Evolutionary conservation across 2,113 vertebrate species (phyloP), one percentile per base, ranked within the genome.

Genomic region (Vireo altiloquus): DNA sequence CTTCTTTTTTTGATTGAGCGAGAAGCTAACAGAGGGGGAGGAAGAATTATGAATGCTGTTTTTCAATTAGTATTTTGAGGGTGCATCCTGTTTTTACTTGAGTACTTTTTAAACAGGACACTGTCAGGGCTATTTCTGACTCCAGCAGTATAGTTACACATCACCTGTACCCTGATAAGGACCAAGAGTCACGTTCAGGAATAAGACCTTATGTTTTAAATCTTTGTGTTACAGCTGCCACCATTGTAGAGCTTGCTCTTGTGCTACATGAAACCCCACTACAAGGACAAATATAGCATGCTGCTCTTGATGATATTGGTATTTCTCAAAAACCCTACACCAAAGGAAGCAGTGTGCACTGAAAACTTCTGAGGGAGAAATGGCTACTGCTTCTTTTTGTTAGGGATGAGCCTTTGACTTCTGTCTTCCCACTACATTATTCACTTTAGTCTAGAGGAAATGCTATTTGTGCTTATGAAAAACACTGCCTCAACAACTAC

Each of bases 61-160:
- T 81, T 89, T 89, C 81, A 93, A 94, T 69, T 15, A 52, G 27
- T 52, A 69, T 65, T 63, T 52, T 11, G 31, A 74, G 44, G 33
- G 27, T 11, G 25, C 46, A 52, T 53, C 52, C 52, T 44, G 11
- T 21, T 78, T 92, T 86, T 42, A 35, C 21, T 89, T 94, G 54
- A 76, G 40, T 83, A 78, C 23, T 90, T 97, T 95, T 92, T 69
- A 95, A 68, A 66, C 31, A 57, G 80, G 88, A 77, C 28, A 40
- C 15, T 35, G 33, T 50, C 27, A 61, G 71, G 37, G 37, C 40
- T 72, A 8, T 80, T 95, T 88, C 82, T 92, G 33, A 46, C 57
- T 69, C 56, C 44, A 61, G 87, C 82, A 92, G 44, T 30, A 81
- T 0, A 4, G 82, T 39, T 64, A 71, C 53, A 46, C n/a, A 60